phyloP scores from a whole-genome alignment of 2,888 invertebrate genomes.

The Tenthredo distinguenda region DNA sequence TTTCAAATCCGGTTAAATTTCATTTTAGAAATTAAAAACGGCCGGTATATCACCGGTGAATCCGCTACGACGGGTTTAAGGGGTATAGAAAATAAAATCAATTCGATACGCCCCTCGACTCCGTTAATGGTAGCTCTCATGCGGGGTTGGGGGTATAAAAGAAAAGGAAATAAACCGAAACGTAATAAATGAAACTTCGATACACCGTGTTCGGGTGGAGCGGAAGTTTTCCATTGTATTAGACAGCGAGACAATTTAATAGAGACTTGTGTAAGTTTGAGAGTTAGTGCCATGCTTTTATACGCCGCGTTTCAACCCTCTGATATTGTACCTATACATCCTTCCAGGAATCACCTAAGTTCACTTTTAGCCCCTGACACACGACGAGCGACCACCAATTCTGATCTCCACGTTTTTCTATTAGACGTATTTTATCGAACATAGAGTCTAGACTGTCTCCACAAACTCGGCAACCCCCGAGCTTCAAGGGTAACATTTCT shows the following conservation, averaged over 20 bases:
- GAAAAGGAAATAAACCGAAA: not conserved
- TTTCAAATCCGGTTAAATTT: not conserved
- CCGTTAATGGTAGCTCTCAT: not conserved
- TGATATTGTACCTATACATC: not conserved
- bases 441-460: constrained; percentile 18
- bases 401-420: constrained; percentile 14
- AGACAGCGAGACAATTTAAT: constrained; percentile 35
- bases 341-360: not conserved
- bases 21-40: not conserved
- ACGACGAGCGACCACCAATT: not conserved
- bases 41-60: not conserved
- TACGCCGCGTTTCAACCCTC: not conserved
- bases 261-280: not conserved
- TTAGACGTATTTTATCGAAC: not conserved
- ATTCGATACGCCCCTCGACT: constrained; percentile 30
- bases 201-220: not conserved
- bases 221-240: constrained; percentile 18
- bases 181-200: constrained; percentile 31
- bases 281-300: constrained; percentile 7
- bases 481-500: constrained; percentile 17
- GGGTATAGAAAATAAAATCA: constrained; percentile 28
- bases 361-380: not conserved
- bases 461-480: not conserved
- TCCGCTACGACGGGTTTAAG: not conserved
- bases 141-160: not conserved